Evolutionary conservation across 2,797 vertebrate genomes (phyloP).

Genomic region (Galaxias olidus): DNA sequence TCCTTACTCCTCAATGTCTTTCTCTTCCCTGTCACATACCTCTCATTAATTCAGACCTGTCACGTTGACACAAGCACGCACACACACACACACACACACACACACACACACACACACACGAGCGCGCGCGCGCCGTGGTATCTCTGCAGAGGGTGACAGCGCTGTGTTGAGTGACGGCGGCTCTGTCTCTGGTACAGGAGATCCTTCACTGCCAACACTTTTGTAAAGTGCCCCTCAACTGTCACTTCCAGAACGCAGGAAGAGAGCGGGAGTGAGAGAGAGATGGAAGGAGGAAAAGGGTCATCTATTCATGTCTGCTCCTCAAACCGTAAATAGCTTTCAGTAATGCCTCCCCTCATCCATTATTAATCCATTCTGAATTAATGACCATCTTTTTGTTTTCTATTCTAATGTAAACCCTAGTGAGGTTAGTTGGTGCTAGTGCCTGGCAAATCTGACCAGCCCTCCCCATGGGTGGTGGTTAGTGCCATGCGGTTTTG

Average conservation of each 20-base stretch:
- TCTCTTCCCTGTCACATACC: constrained; percentile 59
- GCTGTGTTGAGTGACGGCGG: constrained; percentile 68
- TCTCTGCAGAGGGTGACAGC: constrained; percentile 63
- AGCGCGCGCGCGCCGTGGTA: constrained; percentile 12
- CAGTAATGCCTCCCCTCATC: constrained; percentile 64
- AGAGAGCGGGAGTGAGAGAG: constrained; percentile 3
- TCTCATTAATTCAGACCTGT: constrained; percentile 75
- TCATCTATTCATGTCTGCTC: constrained; percentile 69
- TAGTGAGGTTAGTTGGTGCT: constrained; percentile 37
- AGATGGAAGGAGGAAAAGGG: constrained; percentile 48
- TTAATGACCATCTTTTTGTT: constrained; percentile 60
- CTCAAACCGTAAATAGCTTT: constrained; percentile 70
- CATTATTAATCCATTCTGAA: constrained; percentile 69
- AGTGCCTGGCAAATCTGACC: background rate
- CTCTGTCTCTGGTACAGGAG: constrained; percentile 71
- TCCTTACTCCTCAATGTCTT: constrained; percentile 57
- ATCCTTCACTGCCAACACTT: constrained; percentile 70
- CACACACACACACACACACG: constrained; percentile 16
- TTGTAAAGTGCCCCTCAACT: constrained; percentile 72
- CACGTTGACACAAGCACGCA: constrained; percentile 48
- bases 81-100: constrained; percentile 22
- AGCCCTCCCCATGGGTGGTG: background rate
- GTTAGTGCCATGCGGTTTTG: no score
- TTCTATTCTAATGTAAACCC: constrained; percentile 36
- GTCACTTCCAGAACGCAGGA: constrained; percentile 51